Evolutionary conservation across 2,888 invertebrate species (phyloP).

Genomic region (Diaperis boleti): DNA sequence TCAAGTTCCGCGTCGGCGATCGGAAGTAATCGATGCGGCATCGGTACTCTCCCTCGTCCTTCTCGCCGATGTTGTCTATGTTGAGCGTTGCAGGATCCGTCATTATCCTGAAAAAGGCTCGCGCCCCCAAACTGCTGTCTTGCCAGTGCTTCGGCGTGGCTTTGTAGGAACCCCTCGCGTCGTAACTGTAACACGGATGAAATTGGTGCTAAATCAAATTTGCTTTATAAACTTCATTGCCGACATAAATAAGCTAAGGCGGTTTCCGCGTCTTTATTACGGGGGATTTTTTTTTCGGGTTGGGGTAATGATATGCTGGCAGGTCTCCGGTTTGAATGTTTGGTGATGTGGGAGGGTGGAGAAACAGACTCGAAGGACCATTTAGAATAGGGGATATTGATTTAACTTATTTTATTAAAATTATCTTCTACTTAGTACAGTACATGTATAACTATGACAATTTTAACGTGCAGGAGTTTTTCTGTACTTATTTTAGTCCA

Average conservation of each 20-base stretch:
- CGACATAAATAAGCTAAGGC: constrained; percentile 28
- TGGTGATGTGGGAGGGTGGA: no score
- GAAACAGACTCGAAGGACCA: no score
- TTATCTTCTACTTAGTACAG: no score
- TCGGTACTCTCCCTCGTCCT: constrained; percentile 82
- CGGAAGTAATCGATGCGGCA: constrained; percentile 86
- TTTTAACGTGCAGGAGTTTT: no score
- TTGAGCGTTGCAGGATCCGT: constrained; percentile 78
- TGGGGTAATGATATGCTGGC: constrained; percentile 1
- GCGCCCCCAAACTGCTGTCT: constrained; percentile 74
- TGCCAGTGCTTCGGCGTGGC: constrained; percentile 79
- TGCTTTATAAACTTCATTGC: constrained; percentile 33
- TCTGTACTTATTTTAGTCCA: no score
- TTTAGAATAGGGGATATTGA: no score
- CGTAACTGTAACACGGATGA: constrained; percentile 70
- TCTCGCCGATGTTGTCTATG: constrained; percentile 73
- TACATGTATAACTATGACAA: no score
- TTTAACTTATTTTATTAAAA: no score
- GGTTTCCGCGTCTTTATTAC: constrained; percentile 30
- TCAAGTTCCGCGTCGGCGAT: constrained; percentile 82
- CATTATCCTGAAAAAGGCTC: constrained; percentile 78
- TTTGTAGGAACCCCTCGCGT: constrained; percentile 72
- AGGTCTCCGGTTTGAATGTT: no score
- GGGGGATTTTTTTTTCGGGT: constrained; percentile 5
- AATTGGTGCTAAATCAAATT: constrained; percentile 41